phyloP scores from a whole-genome alignment of 2,888 invertebrate genomes.

The Cephus pulcher region DNA sequence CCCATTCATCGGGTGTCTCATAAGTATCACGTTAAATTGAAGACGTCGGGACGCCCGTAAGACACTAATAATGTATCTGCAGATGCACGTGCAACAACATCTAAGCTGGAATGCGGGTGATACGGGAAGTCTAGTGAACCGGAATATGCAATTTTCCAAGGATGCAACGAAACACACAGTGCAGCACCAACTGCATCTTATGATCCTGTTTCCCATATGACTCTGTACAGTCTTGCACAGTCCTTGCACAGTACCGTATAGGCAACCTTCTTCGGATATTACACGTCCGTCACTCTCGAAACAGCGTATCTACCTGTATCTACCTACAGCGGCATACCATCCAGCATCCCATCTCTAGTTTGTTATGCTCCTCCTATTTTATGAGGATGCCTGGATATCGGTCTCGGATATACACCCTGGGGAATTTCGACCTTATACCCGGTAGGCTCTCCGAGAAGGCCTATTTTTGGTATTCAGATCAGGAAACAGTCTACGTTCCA shows the following conservation, averaged over 20 bases:
- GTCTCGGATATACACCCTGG: background rate
- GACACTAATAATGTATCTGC: too few relatives aligned
- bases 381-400: background rate
- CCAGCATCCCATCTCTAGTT: constrained; percentile 5
- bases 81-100: too few relatives aligned
- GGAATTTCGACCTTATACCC: too few relatives aligned
- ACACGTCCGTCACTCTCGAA: constrained; percentile 8
- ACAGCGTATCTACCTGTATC: background rate
- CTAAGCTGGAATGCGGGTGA: background rate
- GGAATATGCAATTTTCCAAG: constrained; percentile 11
- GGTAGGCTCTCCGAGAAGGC: too few relatives aligned
- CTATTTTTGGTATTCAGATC: too few relatives aligned
- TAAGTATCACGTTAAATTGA: too few relatives aligned
- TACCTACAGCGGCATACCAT: background rate
- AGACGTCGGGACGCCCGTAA: too few relatives aligned
- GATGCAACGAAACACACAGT: background rate
- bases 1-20: too few relatives aligned
- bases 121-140: background rate
- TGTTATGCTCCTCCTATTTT: constrained; percentile 4
- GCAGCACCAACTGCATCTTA: background rate
- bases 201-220: too few relatives aligned
- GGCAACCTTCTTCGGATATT: constrained; percentile 16
- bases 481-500: too few relatives aligned
- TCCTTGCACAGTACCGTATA: background rate
- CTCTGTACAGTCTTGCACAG: too few relatives aligned